These are phyloP conservation scores for Hipposideros armiger DNA, from an alignment of 2,113 vertebrate genomes.

Conservation along the genomic window DNA sequence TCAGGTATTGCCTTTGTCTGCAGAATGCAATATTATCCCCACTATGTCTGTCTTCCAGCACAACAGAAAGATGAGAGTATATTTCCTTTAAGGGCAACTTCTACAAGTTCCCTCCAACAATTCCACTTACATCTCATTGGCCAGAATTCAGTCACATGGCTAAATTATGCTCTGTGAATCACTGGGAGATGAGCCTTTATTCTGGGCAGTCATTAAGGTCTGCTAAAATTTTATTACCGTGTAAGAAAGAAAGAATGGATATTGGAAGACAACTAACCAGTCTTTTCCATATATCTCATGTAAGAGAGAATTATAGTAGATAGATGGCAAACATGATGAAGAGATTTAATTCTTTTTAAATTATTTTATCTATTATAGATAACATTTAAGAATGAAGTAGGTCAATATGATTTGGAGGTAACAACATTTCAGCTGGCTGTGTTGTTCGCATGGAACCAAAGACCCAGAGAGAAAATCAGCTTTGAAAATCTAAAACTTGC, in stretches of 20 bases:
- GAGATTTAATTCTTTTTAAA: neutral
- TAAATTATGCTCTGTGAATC: conserved; percentile 6
- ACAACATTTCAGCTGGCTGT: conserved; percentile 99
- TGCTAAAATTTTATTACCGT: conserved; percentile 4
- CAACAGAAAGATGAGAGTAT: neutral
- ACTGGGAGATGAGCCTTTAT: conserved; percentile 13
- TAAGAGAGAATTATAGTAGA: neutral
- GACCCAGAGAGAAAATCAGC: conserved; percentile 98
- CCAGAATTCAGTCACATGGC: neutral
- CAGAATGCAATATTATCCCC: neutral
- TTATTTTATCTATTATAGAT: conserved; percentile 89
- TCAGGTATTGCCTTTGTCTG: neutral
- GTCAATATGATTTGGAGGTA: conserved; percentile 98
- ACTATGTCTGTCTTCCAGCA: neutral
- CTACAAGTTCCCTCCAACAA: neutral
- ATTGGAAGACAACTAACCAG: neutral
- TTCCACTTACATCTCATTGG: conserved; percentile 13
- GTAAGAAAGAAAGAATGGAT: conserved; percentile 19
- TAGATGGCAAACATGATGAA: neutral
- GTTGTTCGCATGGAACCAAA: conserved; percentile 99
- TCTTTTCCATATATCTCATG: neutral
- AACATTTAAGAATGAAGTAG: conserved; percentile 99
- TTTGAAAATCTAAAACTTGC: conserved; percentile 99
- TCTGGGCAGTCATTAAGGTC: conserved; percentile 3
- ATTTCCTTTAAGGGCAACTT: neutral